phyloP scores from a whole-genome alignment of 2,113 vertebrate genomes.

The Laterallus jamaicensis region DNA sequence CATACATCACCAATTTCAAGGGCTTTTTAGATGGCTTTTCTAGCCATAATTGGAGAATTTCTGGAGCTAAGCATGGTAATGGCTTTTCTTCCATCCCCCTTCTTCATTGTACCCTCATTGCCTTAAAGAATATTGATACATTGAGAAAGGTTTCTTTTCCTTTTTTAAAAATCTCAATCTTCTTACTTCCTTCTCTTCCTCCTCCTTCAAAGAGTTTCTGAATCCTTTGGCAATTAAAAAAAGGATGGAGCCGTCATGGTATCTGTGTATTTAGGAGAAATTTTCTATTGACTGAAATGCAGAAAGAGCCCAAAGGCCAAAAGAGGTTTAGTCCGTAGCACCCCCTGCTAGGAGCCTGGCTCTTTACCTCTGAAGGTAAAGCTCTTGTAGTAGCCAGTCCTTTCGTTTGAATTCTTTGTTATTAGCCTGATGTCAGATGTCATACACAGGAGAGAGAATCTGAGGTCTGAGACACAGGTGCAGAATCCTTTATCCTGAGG shows the following conservation, averaged over 20 bases:
- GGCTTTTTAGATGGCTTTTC: slow-evolving; percentile 73
- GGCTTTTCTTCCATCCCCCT: background rate
- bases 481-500: background rate
- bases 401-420: background rate
- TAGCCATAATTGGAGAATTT: slow-evolving; percentile 73
- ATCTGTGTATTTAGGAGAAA: background rate
- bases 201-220: background rate
- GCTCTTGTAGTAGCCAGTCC: background rate
- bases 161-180: background rate
- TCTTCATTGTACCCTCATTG: background rate
- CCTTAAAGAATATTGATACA: slow-evolving; percentile 50
- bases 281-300: background rate
- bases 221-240: slow-evolving; percentile 1
- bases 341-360: background rate
- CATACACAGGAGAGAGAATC: background rate
- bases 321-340: background rate
- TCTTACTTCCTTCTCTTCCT: background rate
- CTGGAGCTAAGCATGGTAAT: slow-evolving; percentile 60
- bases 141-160: slow-evolving; percentile 13
- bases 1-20: slow-evolving; percentile 71
- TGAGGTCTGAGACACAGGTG: background rate
- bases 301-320: background rate
- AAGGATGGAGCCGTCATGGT: background rate
- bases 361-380: background rate
- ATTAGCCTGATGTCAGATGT: background rate